These are phyloP conservation scores for Stictocephala bisonia DNA, from an alignment of 2,888 invertebrate species.

Conservation along the genomic window DNA sequence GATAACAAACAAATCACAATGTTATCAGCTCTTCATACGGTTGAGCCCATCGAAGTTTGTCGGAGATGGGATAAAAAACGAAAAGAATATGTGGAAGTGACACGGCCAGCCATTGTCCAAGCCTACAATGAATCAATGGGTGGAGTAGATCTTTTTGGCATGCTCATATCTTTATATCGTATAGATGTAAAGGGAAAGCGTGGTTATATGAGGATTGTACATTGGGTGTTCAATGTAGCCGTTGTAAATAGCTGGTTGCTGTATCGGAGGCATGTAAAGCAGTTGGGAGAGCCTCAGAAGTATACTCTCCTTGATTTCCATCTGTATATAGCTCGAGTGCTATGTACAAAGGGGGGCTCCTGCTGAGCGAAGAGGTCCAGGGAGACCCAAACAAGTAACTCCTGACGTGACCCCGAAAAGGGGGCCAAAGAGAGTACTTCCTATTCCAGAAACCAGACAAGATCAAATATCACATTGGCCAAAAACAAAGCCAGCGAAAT, in stretches of 20 bases:
- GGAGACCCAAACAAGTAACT: neutral
- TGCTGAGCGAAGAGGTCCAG: neutral
- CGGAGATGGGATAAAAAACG: neutral
- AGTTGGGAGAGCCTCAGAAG: neutral
- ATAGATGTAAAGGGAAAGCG: conserved; percentile 58
- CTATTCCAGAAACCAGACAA: conserved; percentile 29
- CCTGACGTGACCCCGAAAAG: neutral
- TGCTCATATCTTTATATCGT: conserved; percentile 60
- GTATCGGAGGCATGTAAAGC: conserved; percentile 42
- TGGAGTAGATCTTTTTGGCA: conserved; percentile 61
- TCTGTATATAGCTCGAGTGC: neutral
- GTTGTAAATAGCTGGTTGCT: conserved; percentile 56
- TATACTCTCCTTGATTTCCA: conserved; percentile 4
- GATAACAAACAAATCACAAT: neutral
- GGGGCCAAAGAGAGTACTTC: conserved; percentile 9
- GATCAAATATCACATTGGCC: conserved; percentile 43
- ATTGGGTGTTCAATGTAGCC: conserved; percentile 52
- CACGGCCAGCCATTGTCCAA: conserved; percentile 13
- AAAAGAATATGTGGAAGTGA: neutral
- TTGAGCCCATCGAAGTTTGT: neutral
- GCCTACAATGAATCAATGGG: conserved; percentile 60
- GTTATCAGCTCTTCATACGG: neutral
- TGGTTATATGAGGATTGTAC: conserved; percentile 58
- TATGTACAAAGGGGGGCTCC: neutral
- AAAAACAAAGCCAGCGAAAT: neutral